These are phyloP conservation scores for Hololepta plana DNA, from an alignment of 2,888 invertebrate genomes.

Conservation along the genomic window DNA sequence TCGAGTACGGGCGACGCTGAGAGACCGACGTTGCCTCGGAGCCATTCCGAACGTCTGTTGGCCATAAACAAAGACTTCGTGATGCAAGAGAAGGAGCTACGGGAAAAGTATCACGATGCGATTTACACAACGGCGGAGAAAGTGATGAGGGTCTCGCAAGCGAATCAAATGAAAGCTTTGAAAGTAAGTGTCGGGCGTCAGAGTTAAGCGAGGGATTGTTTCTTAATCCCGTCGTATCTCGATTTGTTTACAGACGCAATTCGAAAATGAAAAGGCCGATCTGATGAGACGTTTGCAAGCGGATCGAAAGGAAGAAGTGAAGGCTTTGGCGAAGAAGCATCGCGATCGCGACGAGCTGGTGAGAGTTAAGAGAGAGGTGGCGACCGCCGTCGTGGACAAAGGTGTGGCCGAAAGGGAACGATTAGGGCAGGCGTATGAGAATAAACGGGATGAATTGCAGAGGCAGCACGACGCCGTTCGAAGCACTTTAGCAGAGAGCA, in stretches of 20 bases:
- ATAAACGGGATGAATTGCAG: conserved; percentile 55
- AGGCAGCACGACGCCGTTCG: conserved; percentile 62
- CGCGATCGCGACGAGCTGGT: conserved; percentile 82
- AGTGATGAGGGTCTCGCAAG: conserved; percentile 58
- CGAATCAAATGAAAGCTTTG: conserved; percentile 62
- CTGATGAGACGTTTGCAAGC: conserved; percentile 68
- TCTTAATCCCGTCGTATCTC: too few species aligned
- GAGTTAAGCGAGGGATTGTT: too few species aligned
- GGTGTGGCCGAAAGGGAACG: conserved; percentile 80
- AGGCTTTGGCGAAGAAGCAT: conserved; percentile 69
- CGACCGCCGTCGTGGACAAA: conserved; percentile 63
- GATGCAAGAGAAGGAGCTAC: conserved; percentile 52
- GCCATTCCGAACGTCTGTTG: conserved; percentile 44
- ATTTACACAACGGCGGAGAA: conserved; percentile 64
- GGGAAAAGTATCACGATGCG: conserved; percentile 69
- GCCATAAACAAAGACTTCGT: conserved; percentile 48
- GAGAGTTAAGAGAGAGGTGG: conserved; percentile 71
- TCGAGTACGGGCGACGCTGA: conserved; percentile 20
- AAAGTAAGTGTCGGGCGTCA: conserved; percentile 30
- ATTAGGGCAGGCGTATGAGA: conserved; percentile 57
- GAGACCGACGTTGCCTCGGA: conserved; percentile 33
- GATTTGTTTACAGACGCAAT: conserved; percentile 29
- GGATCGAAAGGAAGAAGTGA: conserved; percentile 73
- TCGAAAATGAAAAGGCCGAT: conserved; percentile 53
- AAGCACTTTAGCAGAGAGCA: conserved; percentile 47